Base-by-base conservation (phyloP, 2,888 invertebrate species). In the Leistus spinibarbis region DNA sequence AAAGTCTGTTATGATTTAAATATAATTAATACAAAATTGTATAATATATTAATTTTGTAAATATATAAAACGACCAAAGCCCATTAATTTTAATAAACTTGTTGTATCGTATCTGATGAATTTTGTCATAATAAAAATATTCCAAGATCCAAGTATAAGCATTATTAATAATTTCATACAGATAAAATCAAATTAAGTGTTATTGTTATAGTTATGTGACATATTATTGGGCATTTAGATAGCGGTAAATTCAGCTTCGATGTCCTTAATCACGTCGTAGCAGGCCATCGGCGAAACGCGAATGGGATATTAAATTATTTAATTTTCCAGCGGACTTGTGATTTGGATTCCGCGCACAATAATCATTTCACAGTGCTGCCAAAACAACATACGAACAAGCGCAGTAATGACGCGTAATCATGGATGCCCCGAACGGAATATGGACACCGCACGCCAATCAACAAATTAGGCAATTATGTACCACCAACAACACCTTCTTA, bases 381-480 rank as follows among this genome's bases (percentile, higher is more conserved):
- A 10, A 40, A 2, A 40, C 40, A 40, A 40, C 40, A 40, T 40
- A 40, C 13, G 17, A 3, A 19, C 20, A 60, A 54, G n/a, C 2
- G 54, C 16, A 54, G 7, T 19, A 22, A 64, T 71, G 40, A 64
- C 54, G 53, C 63, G 64, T 23, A 64, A 69, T 69, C 60, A 54
- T 22, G 16, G 54, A 62, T 71, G 64, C 60, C 62, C 69, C 53
- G 64, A 71, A 71, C 17, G 71, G 71, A 60, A 17, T 60, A 20
- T 7, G 4, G 20, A 16, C 60, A 16, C 19, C 60, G 60, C 60
- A 10, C 20, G 60, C 19, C 60, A 60, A 13, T 64, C 40, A 57
- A 72, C 72, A 72, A 72, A 72, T 72, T 72, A 65, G 72, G 57
- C 66, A 72, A 72, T 72, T 72, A 66, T 72, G 54, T 56, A 3